A percentile compares a stretch with the other conserved stretches of the same genome.
Conservation (phyloP, 2,797 vertebrate species). For the Anguilla anguilla region DNA sequence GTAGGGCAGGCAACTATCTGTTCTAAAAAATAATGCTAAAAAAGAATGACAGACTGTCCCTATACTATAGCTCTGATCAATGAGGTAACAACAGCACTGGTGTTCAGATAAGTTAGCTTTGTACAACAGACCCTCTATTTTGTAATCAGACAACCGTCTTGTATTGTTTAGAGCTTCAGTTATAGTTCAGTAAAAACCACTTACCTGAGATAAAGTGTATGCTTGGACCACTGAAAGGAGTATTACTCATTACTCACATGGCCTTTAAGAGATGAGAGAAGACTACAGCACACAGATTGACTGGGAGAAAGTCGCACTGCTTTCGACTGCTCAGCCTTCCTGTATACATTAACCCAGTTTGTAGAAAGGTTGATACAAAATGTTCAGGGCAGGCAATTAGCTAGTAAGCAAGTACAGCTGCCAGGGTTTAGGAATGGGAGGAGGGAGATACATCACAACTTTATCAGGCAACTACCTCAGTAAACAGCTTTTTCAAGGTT, state of each 20-base stretch:
- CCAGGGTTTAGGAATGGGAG: neutral
- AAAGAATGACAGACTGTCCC: no score
- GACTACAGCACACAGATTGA: neutral
- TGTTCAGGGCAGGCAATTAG: neutral
- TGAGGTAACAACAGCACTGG: neutral
- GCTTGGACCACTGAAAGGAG: neutral
- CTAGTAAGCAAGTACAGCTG: neutral
- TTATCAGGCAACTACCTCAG: neutral
- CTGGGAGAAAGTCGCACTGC: neutral
- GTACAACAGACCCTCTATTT: neutral
- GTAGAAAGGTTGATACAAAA: neutral
- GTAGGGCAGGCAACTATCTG: no score
- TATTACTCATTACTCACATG: neutral
- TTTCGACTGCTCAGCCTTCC: neutral
- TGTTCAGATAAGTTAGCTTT: neutral
- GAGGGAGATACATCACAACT: neutral
- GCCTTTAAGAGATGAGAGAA: neutral
- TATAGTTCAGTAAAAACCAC: neutral
- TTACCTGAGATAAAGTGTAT: neutral
- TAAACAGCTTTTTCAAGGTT: neutral
- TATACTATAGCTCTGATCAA: no score
- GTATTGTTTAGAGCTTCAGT: neutral
- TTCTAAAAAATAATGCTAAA: no score
- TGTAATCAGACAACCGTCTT: neutral
- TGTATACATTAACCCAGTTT: neutral